Base-by-base conservation (phyloP, 23 tunicate genomes). In the Styela clava region DNA sequence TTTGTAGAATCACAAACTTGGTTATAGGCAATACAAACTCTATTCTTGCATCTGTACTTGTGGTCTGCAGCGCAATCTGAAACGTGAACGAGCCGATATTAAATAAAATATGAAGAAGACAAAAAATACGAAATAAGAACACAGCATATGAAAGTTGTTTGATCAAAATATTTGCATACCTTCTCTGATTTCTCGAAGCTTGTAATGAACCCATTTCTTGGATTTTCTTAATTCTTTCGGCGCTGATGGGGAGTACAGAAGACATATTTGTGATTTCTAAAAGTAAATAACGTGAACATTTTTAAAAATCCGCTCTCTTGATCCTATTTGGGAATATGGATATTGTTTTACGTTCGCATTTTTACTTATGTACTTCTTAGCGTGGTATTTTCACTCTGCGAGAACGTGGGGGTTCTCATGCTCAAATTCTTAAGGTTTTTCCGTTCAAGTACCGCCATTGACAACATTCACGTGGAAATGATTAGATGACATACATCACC, bases 1-100 rank as follows among this genome's bases (percentile, higher is more conserved):
- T 61, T 52, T 16, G 16, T 35, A 23, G 82, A 85, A 74, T 92
- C 86, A 68, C 97, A 92, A 29, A 86, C 86, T 0, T 56, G 69
- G 31, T 62, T 24, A 21, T 26, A 64, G 31, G 88, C 31, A 16
- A 89, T 44, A 52, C 95, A 89, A 18, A 56, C 52, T 7, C 85
- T 61, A 65, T 84, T 81, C 23, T 67, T 71, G 56, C 95, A 89
- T 44, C 64, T 9, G 27, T 76, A 44, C 65, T 76, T 76, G 65
- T 44, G 37, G 1, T 24, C 52, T 24, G 65, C 65, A 44, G 65
- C 33, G n/a, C 81, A 76, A 24, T 76, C 81, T 76, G 7, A 33
- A 76, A 26, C 12, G 31, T 0, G 24, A 0, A 27, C 74, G 74
- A 18, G 21, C 21, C 26, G 74, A n/a, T 3, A 71, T 31, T 3